Conservation (phyloP, 1,140 invertebrate genomes). For the Hirudo medicinalis region DNA sequence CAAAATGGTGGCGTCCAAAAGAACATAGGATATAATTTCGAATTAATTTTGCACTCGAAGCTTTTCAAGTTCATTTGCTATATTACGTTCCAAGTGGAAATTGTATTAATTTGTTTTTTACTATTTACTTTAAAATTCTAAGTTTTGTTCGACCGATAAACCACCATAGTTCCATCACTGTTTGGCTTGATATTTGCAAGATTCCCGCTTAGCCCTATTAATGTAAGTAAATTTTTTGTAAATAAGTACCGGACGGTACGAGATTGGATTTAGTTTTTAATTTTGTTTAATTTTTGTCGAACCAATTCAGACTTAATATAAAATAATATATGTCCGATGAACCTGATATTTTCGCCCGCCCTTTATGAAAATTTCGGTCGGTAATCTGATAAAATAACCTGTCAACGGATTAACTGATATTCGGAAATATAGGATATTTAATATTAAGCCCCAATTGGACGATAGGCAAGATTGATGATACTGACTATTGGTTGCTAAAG, state of each 20-base stretch:
- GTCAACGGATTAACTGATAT: background rate
- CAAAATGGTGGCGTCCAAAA: conserved; percentile 9
- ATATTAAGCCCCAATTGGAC: too few relatives aligned
- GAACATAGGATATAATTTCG: conserved; percentile 3
- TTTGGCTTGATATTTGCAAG: conserved; percentile 1
- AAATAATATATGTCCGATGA: too few relatives aligned
- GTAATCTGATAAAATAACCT: background rate
- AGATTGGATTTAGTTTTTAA: conserved; percentile 1
- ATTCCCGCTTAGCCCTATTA: conserved; percentile 12
- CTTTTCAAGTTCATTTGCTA: background rate
- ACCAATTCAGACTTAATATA: background rate
- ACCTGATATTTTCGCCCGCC: background rate
- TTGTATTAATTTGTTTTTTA: conserved; percentile 1
- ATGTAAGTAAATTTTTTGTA: conserved; percentile 8
- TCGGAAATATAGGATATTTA: too few relatives aligned
- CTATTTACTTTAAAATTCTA: conserved; percentile 5
- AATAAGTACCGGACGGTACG: background rate
- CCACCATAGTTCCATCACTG: conserved; percentile 6
- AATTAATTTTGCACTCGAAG: background rate
- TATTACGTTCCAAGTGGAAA: background rate
- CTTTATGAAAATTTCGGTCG: background rate
- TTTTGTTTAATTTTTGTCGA: conserved; percentile 10
- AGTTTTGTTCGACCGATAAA: background rate
- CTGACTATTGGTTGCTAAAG: too few relatives aligned
- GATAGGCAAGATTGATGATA: too few relatives aligned